A percentile compares a stretch with the other conserved stretches of the same genome.
phyloP scores from a whole-genome alignment of 1,140 invertebrate genomes.

The Charaxes varanes region DNA sequence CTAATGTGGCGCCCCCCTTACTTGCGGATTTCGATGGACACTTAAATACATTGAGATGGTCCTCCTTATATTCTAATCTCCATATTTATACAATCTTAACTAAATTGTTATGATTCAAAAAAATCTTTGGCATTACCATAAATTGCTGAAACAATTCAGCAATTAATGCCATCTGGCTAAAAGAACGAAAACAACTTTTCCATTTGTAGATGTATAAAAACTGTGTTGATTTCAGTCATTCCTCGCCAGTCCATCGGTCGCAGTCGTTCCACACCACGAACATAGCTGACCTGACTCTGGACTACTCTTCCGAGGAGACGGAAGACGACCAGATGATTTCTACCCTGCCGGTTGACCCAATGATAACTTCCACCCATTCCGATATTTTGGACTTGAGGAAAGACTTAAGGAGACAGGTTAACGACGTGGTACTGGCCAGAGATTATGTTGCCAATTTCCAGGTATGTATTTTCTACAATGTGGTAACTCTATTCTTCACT shows the following conservation, averaged over 20 bases:
- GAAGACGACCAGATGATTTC: slow-evolving; percentile 43
- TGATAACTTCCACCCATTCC: slow-evolving; percentile 57
- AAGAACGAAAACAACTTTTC: too few relatives aligned
- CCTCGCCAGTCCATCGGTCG: slow-evolving; percentile 67
- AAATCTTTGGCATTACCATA: too few relatives aligned
- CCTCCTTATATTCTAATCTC: too few relatives aligned
- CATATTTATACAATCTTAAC: too few relatives aligned
- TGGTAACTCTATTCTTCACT: too few relatives aligned
- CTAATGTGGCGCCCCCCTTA: too few relatives aligned
- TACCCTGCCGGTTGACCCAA: slow-evolving; percentile 45
- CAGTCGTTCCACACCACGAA: slow-evolving; percentile 66
- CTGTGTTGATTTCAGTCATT: slow-evolving; percentile 45
- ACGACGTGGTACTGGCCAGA: slow-evolving; percentile 45
- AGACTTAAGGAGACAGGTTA: slow-evolving; percentile 40
- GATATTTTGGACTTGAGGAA: slow-evolving; percentile 52
- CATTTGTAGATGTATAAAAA: neutral
- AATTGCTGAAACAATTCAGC: too few relatives aligned
- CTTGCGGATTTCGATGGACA: too few relatives aligned
- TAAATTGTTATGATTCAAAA: too few relatives aligned
- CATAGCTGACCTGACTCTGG: slow-evolving; percentile 49
- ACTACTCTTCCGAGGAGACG: slow-evolving; percentile 55
- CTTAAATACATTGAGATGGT: too few relatives aligned
- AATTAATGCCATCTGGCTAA: too few relatives aligned
- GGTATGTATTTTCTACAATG: slow-evolving; percentile 29
- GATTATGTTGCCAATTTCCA: slow-evolving; percentile 61